These are phyloP conservation scores for Pristionchus fissidentatus DNA, from an alignment of 2,888 invertebrate genomes.

Conservation along the genomic window DNA sequence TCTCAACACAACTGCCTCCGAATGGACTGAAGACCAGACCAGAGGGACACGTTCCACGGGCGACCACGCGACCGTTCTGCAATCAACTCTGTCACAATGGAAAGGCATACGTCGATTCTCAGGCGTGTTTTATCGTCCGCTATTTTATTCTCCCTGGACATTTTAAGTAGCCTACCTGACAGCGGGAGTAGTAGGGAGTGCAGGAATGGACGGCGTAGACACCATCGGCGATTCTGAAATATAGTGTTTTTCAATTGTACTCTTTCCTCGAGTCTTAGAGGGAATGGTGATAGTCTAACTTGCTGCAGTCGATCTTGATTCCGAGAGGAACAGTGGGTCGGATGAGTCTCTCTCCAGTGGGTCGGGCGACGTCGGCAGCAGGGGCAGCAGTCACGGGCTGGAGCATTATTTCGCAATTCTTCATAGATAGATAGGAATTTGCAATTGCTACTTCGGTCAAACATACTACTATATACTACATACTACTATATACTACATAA, in stretches of 20 bases:
- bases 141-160: neutral
- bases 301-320: neutral
- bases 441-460: neutral
- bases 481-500: too few species aligned
- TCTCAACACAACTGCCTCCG: neutral
- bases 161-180: neutral
- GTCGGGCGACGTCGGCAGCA: neutral
- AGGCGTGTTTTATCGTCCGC: too few species aligned
- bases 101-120: too few species aligned
- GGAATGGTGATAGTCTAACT: neutral
- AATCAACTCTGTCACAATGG: neutral
- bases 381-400: constrained; percentile 1
- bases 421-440: too few species aligned
- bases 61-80: constrained; percentile 14
- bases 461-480: too few species aligned
- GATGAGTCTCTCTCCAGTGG: neutral
- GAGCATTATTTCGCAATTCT: too few species aligned
- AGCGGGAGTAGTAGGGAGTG: constrained; percentile 33
- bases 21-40: neutral
- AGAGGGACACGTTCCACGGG: constrained; percentile 35
- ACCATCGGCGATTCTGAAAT: constrained; percentile 34
- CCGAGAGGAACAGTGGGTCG: constrained; percentile 33
- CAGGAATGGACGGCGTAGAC: constrained; percentile 34
- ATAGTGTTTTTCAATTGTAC: too few species aligned
- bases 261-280: neutral